Percentiles rank a stretch among this genome's conserved stretches.
phyloP scores from a whole-genome alignment of 2,888 invertebrate genomes.

The Drosophila suboccidentalis region DNA sequence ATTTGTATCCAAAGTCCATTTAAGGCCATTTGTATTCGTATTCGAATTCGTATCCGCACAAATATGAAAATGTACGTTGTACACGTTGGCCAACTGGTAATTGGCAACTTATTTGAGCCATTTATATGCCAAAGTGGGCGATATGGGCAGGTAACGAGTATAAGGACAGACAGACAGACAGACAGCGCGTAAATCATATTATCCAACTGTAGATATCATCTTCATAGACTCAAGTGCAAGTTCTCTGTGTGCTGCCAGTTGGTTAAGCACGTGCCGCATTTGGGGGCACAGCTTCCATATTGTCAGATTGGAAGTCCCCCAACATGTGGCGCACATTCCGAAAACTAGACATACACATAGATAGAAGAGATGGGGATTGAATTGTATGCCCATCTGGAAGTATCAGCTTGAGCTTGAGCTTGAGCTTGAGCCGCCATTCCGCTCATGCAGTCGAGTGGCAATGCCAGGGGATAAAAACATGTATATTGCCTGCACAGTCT shows the following conservation, averaged over 20 bases:
- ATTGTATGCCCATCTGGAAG: constrained; percentile 38
- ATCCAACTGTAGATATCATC: constrained; percentile 64
- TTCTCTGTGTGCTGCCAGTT: constrained; percentile 23
- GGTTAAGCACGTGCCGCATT: constrained; percentile 43
- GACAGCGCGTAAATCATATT: constrained; percentile 73
- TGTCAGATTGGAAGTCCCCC: constrained; percentile 38
- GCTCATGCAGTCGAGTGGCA: constrained; percentile 45
- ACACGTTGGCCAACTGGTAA: constrained; percentile 47
- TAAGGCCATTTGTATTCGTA: constrained; percentile 51
- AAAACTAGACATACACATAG: constrained; percentile 11
- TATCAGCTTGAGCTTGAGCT: constrained; percentile 25
- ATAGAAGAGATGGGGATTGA: constrained; percentile 7
- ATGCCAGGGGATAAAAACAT: constrained; percentile 53
- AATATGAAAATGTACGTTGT: constrained; percentile 38
- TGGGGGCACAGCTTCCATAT: constrained; percentile 29
- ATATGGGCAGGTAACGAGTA: constrained; percentile 7
- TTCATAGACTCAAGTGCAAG: constrained; percentile 34
- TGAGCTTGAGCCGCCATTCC: constrained; percentile 34
- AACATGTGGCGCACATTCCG: constrained; percentile 42
- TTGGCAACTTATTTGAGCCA: constrained; percentile 64
- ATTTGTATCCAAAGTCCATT: constrained; percentile 27
- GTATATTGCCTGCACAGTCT: constrained; percentile 48
- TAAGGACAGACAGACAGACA: constrained; percentile 1
- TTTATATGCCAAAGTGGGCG: constrained; percentile 43
- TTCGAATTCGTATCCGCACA: constrained; percentile 39